Conservation (phyloP, 2,113 vertebrate species). For the Peromyscus leucopus region DNA sequence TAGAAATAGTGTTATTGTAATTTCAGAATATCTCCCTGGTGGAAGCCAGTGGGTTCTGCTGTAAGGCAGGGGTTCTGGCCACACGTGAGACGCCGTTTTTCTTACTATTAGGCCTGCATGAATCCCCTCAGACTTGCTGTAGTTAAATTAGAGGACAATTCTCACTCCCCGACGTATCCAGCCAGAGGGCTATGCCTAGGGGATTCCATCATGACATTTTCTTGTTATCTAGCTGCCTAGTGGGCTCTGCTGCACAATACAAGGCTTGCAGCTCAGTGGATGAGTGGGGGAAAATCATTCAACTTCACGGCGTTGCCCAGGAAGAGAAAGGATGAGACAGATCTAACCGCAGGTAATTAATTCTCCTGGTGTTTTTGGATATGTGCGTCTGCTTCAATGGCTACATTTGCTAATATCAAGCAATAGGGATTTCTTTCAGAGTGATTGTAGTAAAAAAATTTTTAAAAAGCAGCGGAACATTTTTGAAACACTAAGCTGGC, state of each 20-base stretch:
- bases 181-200: neutral
- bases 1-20: neutral
- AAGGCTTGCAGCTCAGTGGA: neutral
- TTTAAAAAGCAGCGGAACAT: neutral
- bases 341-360: constrained; percentile 72
- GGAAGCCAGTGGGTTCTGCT: neutral
- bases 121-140: neutral
- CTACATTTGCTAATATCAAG: constrained; percentile 74
- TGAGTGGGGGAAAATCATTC: neutral
- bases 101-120: neutral
- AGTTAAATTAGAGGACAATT: constrained; percentile 54
- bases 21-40: neutral
- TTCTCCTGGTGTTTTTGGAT: constrained; percentile 69
- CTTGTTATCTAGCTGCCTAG: neutral
- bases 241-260: neutral
- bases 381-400: constrained; percentile 46
- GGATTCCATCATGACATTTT: neutral
- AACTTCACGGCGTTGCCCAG: constrained; percentile 14
- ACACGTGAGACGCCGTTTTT: constrained; percentile 32
- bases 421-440: constrained; percentile 67
- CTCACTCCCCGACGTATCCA: neutral
- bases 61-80: neutral
- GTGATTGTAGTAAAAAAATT: constrained; percentile 60
- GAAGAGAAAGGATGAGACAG: neutral
- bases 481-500: constrained; percentile 76